phyloP scores from a whole-genome alignment of 2,888 invertebrate genomes.

The Liposcelis brunnea region DNA sequence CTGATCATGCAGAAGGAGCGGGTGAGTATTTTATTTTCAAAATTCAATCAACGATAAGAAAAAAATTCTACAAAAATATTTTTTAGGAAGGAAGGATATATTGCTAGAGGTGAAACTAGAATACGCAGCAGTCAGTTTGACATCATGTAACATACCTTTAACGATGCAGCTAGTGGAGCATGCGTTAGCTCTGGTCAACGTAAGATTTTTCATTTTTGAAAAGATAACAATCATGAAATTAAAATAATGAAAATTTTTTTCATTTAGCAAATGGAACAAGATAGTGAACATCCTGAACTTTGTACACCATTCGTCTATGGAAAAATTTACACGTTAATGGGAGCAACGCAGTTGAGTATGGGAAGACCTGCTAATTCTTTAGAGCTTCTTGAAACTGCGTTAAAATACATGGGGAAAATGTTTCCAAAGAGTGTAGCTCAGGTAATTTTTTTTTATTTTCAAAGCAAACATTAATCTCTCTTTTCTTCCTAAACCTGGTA shows the following conservation, averaged over 20 bases:
- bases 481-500: too few relatives aligned
- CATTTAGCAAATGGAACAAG: constrained; percentile 17
- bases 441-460: too few relatives aligned
- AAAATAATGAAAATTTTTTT: background rate
- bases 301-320: constrained; percentile 26
- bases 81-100: constrained; percentile 29
- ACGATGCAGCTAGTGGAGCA: constrained; percentile 35
- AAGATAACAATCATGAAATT: too few relatives aligned
- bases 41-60: constrained; percentile 1
- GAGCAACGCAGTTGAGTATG: constrained; percentile 26
- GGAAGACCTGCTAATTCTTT: constrained; percentile 27
- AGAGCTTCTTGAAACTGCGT: constrained; percentile 23
- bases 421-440: constrained; percentile 25
- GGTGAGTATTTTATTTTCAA: constrained; percentile 27
- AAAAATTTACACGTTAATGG: constrained; percentile 28
- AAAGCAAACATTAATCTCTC: too few relatives aligned
- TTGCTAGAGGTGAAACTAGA: constrained; percentile 37
- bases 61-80: background rate
- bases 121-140: constrained; percentile 38
- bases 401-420: constrained; percentile 25
- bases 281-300: constrained; percentile 23
- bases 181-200: constrained; percentile 25
- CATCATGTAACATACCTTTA: constrained; percentile 35
- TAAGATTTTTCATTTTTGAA: constrained; percentile 13
- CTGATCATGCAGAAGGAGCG: constrained; percentile 41